Evolutionary conservation across 2,888 invertebrate genomes (phyloP), one percentile per base, ranked within the genome.

Genomic region (Drosophila monieri): DNA sequence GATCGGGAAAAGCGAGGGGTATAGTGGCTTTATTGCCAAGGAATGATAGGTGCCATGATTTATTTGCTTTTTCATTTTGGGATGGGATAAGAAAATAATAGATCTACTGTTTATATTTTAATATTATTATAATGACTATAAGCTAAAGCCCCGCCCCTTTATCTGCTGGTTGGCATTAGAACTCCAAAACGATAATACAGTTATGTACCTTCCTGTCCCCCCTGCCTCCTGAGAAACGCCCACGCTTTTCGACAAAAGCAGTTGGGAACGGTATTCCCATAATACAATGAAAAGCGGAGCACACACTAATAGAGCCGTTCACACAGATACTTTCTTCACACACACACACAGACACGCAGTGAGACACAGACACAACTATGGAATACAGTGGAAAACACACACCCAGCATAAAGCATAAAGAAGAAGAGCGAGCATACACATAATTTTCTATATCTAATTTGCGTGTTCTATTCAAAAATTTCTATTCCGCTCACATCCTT

Each of bases 361-460:
- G 2, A 21, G 4, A 32, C 3, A 12, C 0, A 10, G 3, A 10
- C 9, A 32, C 32, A 12, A 32, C 21, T 4, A 23, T 32, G 4
- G 8, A 27, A 27, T 27, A 27, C 30, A 30, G 10, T 30, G 10
- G 9, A 9, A 30, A 10, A 30, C 30, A 51, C 48, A 18, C 57
- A 32, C 15, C 43, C 51, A 48, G 53, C 25, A 18, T 39, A n/a
- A n/a, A 59, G 55, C 52, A 51, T 39, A 43, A 25, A 37, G 55
- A 25, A 9, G 35, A 47, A 27, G 37, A 18, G 48, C 48, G 35
- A 47, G 72, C 72, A 71, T 60, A 72, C 56, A 74, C 61, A 78
- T 78, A 77, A 74, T 75, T 85, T 79, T 79, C 70, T 74, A 83
- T 83, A 85, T 85, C 81, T 64, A 75, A 86, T 80, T 86, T 80